These are phyloP conservation scores for Tuberolachnus salignus DNA, from an alignment of 2,888 invertebrate genomes.

Conservation along the genomic window DNA sequence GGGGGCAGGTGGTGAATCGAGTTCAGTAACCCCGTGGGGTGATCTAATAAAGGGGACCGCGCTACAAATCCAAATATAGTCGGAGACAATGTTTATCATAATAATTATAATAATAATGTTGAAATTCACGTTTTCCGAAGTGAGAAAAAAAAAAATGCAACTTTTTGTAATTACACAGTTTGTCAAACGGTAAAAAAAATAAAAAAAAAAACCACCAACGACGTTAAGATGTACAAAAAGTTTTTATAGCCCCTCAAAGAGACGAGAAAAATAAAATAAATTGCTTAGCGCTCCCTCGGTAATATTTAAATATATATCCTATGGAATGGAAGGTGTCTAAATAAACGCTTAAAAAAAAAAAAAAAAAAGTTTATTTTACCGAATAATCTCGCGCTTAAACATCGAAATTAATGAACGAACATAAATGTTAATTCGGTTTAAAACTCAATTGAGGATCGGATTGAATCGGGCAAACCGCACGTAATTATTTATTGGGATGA, in stretches of 20 bases:
- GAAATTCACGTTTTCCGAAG: neutral
- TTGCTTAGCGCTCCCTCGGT: neutral
- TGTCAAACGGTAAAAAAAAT: slow-evolving; percentile 9
- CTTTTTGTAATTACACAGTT: neutral
- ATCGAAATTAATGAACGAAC: neutral
- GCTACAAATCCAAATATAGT: neutral
- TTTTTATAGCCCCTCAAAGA: neutral
- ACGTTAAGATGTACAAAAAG: slow-evolving; percentile 1
- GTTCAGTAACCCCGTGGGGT: slow-evolving; percentile 29
- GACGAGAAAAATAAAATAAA: neutral
- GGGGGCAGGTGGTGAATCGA: slow-evolving; percentile 12
- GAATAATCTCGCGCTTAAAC: neutral
- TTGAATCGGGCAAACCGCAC: neutral
- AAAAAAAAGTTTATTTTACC: neutral
- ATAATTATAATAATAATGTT: neutral
- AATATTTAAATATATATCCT: neutral
- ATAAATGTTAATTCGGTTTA: slow-evolving; percentile 15
- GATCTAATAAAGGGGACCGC: neutral
- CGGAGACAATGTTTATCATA: too few relatives aligned
- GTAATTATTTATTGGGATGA: slow-evolving; percentile 30
- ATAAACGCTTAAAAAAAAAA: neutral
- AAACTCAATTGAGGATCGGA: neutral
- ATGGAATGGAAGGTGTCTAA: neutral
- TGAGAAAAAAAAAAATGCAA: neutral
- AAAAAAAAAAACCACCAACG: neutral